A percentile compares a stretch with the other conserved stretches of the same genome.
Evolutionary conservation across 2,113 vertebrate species (phyloP).

Genomic region (Budorcas taxicolor): DNA sequence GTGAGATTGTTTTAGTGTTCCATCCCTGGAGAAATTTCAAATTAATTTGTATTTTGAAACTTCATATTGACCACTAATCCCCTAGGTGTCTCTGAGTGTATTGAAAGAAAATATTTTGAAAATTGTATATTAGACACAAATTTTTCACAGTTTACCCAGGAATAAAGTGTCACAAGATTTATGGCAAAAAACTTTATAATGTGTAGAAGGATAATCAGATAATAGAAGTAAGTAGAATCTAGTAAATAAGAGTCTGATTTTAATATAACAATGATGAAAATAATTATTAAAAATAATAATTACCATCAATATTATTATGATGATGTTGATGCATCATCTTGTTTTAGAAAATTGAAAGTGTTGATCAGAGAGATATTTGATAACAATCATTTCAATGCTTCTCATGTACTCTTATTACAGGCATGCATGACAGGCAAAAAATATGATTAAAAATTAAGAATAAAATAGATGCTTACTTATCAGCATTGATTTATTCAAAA

Average conservation of each 20-base stretch:
- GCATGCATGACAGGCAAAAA: not conserved
- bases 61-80: not conserved
- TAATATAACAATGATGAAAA: not conserved
- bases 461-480: constrained; percentile 58
- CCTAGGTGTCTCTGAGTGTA: not conserved
- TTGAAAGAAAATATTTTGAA: constrained; percentile 1
- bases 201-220: not conserved
- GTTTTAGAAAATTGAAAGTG: not conserved
- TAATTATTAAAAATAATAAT: not conserved
- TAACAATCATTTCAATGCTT: not conserved
- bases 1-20: not conserved
- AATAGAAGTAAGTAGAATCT: not conserved
- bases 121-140: not conserved
- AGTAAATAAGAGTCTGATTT: not conserved
- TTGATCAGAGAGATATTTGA: not conserved
- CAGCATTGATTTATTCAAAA: not conserved
- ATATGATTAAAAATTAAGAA: not conserved
- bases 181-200: not conserved
- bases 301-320: not conserved
- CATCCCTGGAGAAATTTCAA: not conserved
- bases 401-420: not conserved
- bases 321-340: not conserved
- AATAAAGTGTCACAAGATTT: not conserved
- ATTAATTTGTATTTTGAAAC: not conserved
- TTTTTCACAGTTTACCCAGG: not conserved